Evolutionary conservation across 2,797 vertebrate species (phyloP).

Genomic region (Urocyon cinereoargenteus): DNA sequence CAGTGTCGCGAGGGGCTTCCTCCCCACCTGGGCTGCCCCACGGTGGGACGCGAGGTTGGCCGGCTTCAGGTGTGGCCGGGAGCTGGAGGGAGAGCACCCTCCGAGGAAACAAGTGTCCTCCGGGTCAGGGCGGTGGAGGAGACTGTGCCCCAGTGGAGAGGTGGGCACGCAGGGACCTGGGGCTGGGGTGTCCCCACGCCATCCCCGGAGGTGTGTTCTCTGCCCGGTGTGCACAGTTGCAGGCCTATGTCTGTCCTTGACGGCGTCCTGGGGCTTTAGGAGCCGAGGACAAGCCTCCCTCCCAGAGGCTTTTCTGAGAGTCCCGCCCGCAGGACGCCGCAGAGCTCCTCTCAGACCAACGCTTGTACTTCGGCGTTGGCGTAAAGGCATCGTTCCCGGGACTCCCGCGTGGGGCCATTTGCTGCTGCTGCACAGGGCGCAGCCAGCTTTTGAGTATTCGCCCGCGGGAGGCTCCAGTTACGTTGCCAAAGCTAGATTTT

Average conservation of each 20-base stretch:
- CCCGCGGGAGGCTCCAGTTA: fast-evolving
- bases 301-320: fast-evolving
- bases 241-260: neutral
- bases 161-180: neutral
- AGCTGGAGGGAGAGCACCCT: neutral
- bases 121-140: fast-evolving
- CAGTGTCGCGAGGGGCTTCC: fast-evolving
- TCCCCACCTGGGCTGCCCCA: neutral
- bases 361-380: fast-evolving
- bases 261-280: neutral
- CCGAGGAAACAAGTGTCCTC: neutral
- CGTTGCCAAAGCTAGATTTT: too few relatives aligned
- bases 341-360: neutral
- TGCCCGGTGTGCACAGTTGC: too few relatives aligned
- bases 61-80: neutral
- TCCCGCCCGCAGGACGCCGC: neutral
- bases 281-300: neutral
- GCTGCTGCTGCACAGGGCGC: fast-evolving
- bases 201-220: neutral
- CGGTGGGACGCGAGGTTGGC: neutral
- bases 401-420: fast-evolving
- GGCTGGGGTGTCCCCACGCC: neutral
- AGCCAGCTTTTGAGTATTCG: neutral
- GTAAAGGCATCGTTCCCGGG: fast-evolving
- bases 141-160: fast-evolving